phyloP scores from a whole-genome alignment of 1,140 invertebrate species.

The Caenorhabditis remanei region DNA sequence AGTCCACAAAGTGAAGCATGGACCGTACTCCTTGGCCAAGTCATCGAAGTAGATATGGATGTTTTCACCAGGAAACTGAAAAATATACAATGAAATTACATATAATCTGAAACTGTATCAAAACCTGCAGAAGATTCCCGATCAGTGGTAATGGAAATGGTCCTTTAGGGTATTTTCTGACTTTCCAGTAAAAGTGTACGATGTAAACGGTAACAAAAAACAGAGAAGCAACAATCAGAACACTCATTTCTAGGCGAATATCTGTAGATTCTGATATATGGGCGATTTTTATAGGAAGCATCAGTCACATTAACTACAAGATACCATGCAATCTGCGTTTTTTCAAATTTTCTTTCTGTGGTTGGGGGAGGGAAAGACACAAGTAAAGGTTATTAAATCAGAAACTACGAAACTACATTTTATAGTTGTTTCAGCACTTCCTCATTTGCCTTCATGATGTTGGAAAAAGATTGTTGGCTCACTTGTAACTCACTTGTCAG shows the following conservation, averaged over 20 bases:
- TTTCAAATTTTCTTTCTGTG: too few species aligned
- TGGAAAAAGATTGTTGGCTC: too few species aligned
- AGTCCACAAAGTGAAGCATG: constrained; percentile 10
- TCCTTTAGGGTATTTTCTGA: not conserved
- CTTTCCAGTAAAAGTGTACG: constrained; percentile 2
- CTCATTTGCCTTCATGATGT: too few species aligned
- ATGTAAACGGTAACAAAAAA: not conserved
- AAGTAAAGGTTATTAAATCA: too few species aligned
- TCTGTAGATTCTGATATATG: too few species aligned
- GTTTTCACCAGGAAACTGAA: not conserved
- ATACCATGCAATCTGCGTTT: too few species aligned
- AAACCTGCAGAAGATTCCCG: constrained; percentile 19
- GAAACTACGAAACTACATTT: too few species aligned
- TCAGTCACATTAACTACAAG: too few species aligned
- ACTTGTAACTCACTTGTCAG: too few species aligned
- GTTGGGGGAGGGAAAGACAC: too few species aligned
- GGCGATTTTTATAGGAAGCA: too few species aligned
- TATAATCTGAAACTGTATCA: not conserved
- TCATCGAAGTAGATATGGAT: constrained; percentile 11
- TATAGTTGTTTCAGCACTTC: too few species aligned
- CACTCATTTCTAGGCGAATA: not conserved
- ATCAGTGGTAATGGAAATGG: not conserved
- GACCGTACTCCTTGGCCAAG: not conserved
- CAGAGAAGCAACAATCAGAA: not conserved
- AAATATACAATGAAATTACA: not conserved